Evolutionary conservation across 2,888 invertebrate genomes (phyloP).

Genomic region (Stenurella melanura): DNA sequence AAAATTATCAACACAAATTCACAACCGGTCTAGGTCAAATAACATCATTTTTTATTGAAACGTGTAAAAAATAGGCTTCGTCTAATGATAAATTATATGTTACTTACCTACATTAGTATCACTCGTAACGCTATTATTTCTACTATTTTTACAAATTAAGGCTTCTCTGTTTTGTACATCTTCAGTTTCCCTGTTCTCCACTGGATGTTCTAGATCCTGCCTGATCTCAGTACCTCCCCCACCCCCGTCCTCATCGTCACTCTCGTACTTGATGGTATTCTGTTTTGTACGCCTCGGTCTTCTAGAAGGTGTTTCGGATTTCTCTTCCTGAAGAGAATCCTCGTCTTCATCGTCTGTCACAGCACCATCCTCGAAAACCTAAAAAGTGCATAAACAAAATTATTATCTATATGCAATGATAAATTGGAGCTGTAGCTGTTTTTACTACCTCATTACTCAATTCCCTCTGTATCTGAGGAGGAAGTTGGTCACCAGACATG

Average conservation of each 20-base stretch:
- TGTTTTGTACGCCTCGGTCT: constrained; percentile 63
- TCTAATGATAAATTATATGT: not conserved
- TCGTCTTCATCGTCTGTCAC: constrained; percentile 70
- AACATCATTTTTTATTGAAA: too few species aligned
- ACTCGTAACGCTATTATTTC: constrained; percentile 45
- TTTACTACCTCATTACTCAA: constrained; percentile 74
- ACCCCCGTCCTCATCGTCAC: constrained; percentile 61
- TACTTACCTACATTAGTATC: constrained; percentile 47
- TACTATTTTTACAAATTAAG: constrained; percentile 47
- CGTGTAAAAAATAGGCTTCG: too few species aligned
- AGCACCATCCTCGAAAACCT: constrained; percentile 72
- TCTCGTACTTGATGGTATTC: constrained; percentile 70
- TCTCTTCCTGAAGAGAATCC: constrained; percentile 68
- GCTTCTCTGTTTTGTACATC: constrained; percentile 48
- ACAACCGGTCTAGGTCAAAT: too few species aligned
- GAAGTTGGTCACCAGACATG: constrained; percentile 74
- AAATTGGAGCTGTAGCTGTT: not conserved
- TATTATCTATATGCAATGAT: not conserved
- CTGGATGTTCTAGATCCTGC: constrained; percentile 41
- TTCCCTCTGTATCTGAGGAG: constrained; percentile 72
- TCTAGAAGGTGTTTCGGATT: constrained; percentile 63
- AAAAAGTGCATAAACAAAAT: constrained; percentile 27
- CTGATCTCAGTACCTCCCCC: constrained; percentile 20
- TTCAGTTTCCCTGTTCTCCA: constrained; percentile 36
- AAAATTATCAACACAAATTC: too few species aligned